Evolutionary conservation across 2,888 invertebrate species (phyloP).

Genomic region (Villa cingulata): DNA sequence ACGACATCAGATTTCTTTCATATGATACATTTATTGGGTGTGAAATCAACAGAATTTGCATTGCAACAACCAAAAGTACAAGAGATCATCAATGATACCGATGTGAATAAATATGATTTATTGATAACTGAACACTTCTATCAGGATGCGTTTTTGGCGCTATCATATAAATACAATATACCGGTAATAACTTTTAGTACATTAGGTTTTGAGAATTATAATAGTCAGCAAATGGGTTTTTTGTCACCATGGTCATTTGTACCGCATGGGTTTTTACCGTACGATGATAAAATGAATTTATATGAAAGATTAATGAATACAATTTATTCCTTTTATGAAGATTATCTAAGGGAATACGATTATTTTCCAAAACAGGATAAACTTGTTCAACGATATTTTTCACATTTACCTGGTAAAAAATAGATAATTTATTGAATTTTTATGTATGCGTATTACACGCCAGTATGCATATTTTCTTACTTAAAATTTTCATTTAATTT

Average conservation of each 20-base stretch:
- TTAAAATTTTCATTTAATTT: too few species aligned
- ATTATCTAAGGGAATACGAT: conserved; percentile 23
- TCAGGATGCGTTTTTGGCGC: conserved; percentile 34
- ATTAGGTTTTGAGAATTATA: conserved; percentile 35
- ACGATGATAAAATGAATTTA: conserved; percentile 40
- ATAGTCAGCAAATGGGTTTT: conserved; percentile 37
- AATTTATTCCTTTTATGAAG: conserved; percentile 28
- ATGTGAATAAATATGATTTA: conserved; percentile 32
- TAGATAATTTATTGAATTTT: too few species aligned
- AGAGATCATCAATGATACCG: conserved; percentile 25
- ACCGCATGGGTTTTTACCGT: conserved; percentile 36
- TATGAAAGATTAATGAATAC: conserved; percentile 40
- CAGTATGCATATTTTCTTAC: too few species aligned
- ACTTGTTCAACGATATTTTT: conserved; percentile 25
- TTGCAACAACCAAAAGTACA: conserved; percentile 27
- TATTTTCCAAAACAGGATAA: conserved; percentile 33
- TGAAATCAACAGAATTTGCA: conserved; percentile 27
- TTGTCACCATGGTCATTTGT: conserved; percentile 39
- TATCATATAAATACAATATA: conserved; percentile 32
- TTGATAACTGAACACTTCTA: conserved; percentile 36
- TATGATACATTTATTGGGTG: conserved; percentile 27
- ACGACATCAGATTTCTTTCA: conserved; percentile 21
- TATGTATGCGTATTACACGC: too few species aligned
- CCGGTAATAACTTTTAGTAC: conserved; percentile 35
- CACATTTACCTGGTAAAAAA: conserved; percentile 21